Conservation (phyloP, 2,797 vertebrate genomes). For the Sylvia borin region DNA sequence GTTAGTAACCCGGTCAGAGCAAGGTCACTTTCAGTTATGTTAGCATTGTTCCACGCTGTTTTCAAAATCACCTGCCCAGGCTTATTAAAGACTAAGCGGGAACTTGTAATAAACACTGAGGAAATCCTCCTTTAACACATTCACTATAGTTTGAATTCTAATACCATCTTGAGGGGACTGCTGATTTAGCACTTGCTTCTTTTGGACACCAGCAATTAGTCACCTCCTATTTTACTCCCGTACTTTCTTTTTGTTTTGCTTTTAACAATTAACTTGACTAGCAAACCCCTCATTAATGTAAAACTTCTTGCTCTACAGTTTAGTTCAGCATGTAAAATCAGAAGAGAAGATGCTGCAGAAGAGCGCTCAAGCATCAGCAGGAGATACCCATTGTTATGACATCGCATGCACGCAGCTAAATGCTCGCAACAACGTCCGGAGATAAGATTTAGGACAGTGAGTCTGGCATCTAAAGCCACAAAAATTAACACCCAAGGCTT, state of each 20-base stretch:
- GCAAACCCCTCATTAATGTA: not conserved
- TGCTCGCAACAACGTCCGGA: not conserved
- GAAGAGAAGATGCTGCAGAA: not conserved
- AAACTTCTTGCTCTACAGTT: not conserved
- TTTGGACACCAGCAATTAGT: not conserved
- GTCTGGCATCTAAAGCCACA: not conserved
- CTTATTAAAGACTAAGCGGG: not conserved
- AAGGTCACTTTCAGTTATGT: not conserved
- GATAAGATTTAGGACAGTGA: too few species aligned
- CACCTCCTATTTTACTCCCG: not conserved
- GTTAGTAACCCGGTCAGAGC: accelerated
- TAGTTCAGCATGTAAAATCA: not conserved
- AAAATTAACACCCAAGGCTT: not conserved
- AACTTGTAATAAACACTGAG: not conserved
- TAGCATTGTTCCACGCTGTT: not conserved
- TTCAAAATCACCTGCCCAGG: not conserved
- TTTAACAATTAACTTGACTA: not conserved
- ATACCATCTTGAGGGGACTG: not conserved
- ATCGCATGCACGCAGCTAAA: not conserved
- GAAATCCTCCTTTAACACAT: not conserved
- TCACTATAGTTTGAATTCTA: not conserved
- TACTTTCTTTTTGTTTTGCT: not conserved
- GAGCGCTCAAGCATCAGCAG: not conserved
- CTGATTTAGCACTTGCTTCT: not conserved
- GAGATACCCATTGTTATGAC: too few species aligned